phyloP scores from a whole-genome alignment of 1,140 invertebrate genomes.

The Sarcophaga bullata region DNA sequence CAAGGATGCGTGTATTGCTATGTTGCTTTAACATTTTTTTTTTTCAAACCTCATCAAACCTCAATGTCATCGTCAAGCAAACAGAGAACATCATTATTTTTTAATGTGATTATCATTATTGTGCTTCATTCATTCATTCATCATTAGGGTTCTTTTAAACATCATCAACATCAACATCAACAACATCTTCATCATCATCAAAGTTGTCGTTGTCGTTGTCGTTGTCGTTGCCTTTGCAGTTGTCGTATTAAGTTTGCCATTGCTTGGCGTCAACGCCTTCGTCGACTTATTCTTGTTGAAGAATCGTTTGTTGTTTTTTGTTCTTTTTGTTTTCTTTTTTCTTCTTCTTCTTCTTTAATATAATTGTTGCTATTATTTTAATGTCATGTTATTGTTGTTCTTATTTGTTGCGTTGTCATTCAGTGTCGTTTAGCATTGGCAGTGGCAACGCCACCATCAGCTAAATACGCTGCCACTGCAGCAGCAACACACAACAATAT shows the following conservation, averaged over 20 bases:
- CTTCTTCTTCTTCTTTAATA: neutral
- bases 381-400: neutral
- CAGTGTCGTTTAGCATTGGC: neutral
- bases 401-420: neutral
- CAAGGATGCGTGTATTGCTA: too few species aligned
- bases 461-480: neutral
- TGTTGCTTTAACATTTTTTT: too few species aligned
- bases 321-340: slow-evolving; percentile 14
- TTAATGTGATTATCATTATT: too few species aligned
- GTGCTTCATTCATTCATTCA: too few species aligned
- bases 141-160: neutral
- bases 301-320: neutral
- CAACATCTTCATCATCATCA: slow-evolving; percentile 1
- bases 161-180: neutral
- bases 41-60: neutral
- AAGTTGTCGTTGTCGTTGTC: slow-evolving; percentile 35
- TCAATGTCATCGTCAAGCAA: slow-evolving; percentile 12
- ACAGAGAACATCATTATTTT: too few species aligned
- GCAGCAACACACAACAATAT: neutral
- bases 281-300: too few species aligned
- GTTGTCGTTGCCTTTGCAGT: slow-evolving; percentile 26
- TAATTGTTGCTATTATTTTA: neutral
- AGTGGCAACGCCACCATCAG: neutral
- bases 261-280: too few species aligned
- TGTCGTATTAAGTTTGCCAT: neutral